Evolutionary conservation across 2,113 vertebrate genomes (phyloP).

Genomic region (Ramphastos sulfuratus): DNA sequence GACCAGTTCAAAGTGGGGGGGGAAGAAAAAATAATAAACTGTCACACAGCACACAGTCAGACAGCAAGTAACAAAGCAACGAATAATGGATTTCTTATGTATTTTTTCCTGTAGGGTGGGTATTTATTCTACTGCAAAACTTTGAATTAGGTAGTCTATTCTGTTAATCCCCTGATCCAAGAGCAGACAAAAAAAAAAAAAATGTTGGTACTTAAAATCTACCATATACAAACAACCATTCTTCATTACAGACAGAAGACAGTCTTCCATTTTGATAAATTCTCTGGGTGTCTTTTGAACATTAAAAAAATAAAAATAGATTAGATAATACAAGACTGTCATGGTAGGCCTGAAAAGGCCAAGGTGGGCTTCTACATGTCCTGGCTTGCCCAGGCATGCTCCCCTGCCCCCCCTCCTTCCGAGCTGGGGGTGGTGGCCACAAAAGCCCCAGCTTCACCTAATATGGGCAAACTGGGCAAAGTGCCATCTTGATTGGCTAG

Average conservation of each 20-base stretch:
- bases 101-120: not conserved
- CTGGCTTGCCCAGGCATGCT: too few relatives aligned
- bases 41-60: not conserved
- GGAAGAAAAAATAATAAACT: not conserved
- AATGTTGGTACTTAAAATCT: not conserved
- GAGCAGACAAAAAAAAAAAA: not conserved
- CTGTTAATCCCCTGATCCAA: not conserved
- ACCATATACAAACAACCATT: not conserved
- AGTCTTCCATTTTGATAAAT: not conserved
- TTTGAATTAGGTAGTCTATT: not conserved
- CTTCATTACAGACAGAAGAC: not conserved
- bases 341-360: too few relatives aligned
- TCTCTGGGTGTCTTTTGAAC: too few relatives aligned
- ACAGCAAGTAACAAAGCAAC: constrained; percentile 2
- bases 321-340: not conserved
- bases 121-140: not conserved
- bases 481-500: too few relatives aligned
- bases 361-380: too few relatives aligned
- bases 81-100: not conserved
- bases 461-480: too few relatives aligned
- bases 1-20: not conserved
- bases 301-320: too few relatives aligned
- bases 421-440: too few relatives aligned
- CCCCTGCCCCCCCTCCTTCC: too few relatives aligned
- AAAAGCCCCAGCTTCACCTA: too few relatives aligned